Evolutionary conservation across 2,113 vertebrate genomes (phyloP).

Genomic region (Anthoscopus minutus): DNA sequence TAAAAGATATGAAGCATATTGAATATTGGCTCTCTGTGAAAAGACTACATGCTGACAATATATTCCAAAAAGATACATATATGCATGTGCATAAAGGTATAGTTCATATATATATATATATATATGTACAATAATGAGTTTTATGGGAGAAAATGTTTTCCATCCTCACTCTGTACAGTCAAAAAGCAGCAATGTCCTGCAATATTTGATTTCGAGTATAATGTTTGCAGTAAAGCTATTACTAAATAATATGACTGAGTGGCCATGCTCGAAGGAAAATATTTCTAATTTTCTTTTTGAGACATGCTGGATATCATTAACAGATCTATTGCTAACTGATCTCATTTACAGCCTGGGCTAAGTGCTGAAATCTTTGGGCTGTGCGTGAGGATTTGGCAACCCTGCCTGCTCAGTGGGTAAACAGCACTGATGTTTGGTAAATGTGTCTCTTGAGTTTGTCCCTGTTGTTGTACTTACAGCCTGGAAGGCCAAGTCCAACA

Average conservation of each 20-base stretch:
- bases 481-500: background rate
- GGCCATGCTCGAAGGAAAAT: background rate
- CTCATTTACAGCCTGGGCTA: background rate
- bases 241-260: background rate
- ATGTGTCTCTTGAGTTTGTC: background rate
- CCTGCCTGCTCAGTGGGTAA: background rate
- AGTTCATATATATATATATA: background rate
- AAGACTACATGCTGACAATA: background rate
- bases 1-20: background rate
- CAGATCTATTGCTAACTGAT: background rate
- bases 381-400: background rate
- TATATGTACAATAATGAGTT: background rate
- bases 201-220: background rate
- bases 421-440: background rate
- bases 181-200: background rate
- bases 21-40: background rate
- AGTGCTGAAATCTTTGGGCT: background rate
- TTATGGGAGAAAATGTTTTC: background rate
- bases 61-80: background rate
- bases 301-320: background rate
- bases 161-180: background rate
- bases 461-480: background rate
- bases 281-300: background rate
- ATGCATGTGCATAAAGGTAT: background rate
- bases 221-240: background rate